Conservation (phyloP, 1,140 invertebrate genomes). For the Pogonomyrmex barbatus region DNA sequence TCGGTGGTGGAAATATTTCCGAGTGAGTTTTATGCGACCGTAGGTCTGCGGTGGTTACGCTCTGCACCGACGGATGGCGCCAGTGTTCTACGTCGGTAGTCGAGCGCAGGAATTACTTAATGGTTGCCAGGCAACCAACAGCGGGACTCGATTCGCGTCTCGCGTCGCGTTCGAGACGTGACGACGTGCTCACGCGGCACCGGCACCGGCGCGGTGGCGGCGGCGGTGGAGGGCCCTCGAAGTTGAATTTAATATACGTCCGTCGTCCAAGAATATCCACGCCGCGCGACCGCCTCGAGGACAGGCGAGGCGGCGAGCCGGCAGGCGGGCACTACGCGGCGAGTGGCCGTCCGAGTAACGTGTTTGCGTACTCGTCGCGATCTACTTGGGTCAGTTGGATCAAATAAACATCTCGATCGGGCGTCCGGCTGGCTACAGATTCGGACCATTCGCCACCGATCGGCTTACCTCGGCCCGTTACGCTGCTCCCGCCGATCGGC, state of each 20-base stretch:
- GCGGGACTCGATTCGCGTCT: constrained; percentile 48
- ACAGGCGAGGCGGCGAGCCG: constrained; percentile 56
- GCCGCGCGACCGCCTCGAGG: constrained; percentile 52
- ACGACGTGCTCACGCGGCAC: constrained; percentile 36
- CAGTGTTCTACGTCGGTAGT: neutral
- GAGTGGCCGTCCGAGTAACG: constrained; percentile 39
- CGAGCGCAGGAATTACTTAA: constrained; percentile 11
- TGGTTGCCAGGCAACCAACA: constrained; percentile 73
- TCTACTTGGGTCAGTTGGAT: constrained; percentile 28
- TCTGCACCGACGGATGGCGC: constrained; percentile 25
- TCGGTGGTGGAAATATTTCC: neutral
- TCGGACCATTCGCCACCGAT: constrained; percentile 9
- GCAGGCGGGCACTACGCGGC: constrained; percentile 42
- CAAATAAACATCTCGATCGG: constrained; percentile 25
- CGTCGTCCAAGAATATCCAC: constrained; percentile 77
- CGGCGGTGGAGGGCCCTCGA: constrained; percentile 64
- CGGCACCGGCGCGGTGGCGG: constrained; percentile 53
- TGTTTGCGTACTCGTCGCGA: constrained; percentile 35
- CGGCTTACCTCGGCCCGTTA: constrained; percentile 20
- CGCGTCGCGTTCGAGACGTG: constrained; percentile 15
- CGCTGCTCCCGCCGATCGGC: constrained; percentile 11
- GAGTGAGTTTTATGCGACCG: neutral
- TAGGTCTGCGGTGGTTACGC: neutral
- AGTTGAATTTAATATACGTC: constrained; percentile 77
- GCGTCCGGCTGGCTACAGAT: neutral